Percentiles rank a stretch among this genome's conserved stretches.
Conservation (phyloP, 2,113 vertebrate species). For the Aptenodytes patagonicus region DNA sequence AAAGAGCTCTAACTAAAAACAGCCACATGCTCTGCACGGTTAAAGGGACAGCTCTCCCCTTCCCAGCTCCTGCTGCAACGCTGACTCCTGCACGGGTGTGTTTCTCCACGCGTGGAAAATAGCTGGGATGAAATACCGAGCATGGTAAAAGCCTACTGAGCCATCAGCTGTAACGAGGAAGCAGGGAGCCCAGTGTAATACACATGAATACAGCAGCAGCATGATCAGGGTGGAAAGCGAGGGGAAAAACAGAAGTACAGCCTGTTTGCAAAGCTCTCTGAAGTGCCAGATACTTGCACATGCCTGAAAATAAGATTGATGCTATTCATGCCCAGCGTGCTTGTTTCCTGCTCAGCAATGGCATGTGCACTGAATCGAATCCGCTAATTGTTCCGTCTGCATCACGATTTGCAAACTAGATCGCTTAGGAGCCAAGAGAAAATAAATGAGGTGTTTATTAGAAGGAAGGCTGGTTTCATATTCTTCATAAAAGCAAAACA, state of each 20-base stretch:
- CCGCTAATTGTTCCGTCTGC: conserved; percentile 72
- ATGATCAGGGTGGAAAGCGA: neutral
- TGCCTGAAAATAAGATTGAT: conserved; percentile 66
- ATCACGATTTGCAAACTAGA: conserved; percentile 65
- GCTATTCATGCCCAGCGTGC: conserved; percentile 47
- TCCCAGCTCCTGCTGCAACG: neutral
- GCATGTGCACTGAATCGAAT: conserved; percentile 68
- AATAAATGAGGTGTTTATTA: conserved; percentile 74
- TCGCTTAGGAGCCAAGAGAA: conserved; percentile 65
- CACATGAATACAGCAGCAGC: neutral
- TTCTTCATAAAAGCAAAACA: neutral
- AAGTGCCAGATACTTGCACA: conserved; percentile 69
- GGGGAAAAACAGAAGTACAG: neutral
- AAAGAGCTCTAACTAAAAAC: conserved; percentile 48
- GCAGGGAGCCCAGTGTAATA: neutral
- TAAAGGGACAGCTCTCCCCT: conserved; percentile 30
- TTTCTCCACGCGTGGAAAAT: neutral
- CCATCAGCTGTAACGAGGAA: neutral
- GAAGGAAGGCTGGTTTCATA: conserved; percentile 28
- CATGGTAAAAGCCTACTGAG: neutral
- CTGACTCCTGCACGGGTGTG: neutral
- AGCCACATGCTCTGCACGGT: neutral
- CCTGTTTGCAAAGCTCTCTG: conserved; percentile 11
- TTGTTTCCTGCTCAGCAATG: conserved; percentile 56
- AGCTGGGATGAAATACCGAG: neutral